Conservation (phyloP, 2,888 invertebrate genomes). For the Synanthedon formicaeformis region DNA sequence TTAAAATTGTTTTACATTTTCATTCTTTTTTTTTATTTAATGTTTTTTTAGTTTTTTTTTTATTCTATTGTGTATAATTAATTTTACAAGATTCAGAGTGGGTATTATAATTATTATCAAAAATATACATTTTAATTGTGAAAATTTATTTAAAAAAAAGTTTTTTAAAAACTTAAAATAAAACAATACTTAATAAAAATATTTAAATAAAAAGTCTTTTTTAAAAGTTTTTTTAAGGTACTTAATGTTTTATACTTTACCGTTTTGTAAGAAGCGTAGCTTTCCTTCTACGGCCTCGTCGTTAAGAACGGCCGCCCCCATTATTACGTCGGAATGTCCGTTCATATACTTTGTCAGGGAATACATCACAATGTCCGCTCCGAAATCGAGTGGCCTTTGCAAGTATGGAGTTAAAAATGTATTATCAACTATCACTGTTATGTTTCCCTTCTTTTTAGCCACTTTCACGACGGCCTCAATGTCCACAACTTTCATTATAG, state of each 20-base stretch:
- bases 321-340: conserved; percentile 96
- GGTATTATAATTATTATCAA: too few species aligned
- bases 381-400: conserved; percentile 90
- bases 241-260: conserved; percentile 53
- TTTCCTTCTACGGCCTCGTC: conserved; percentile 77
- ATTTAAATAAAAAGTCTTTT: too few species aligned
- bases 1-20: too few species aligned
- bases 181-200: background rate
- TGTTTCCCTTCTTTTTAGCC: conserved; percentile 64
- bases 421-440: conserved; percentile 89
- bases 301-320: conserved; percentile 89
- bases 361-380: conserved; percentile 92
- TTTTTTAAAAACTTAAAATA: conserved; percentile 1
- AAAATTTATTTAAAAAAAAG: conserved; percentile 8
- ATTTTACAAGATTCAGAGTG: too few species aligned
- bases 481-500: conserved; percentile 89
- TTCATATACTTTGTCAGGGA: conserved; percentile 98
- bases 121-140: background rate
- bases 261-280: conserved; percentile 88
- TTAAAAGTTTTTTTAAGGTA: too few species aligned
- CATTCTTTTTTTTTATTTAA: too few species aligned
- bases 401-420: conserved; percentile 93
- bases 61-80: too few species aligned
- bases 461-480: conserved; percentile 76
- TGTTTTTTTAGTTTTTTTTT: too few species aligned